Evolutionary conservation across 2,113 vertebrate species (phyloP).

Genomic region (Sander vitreus): DNA sequence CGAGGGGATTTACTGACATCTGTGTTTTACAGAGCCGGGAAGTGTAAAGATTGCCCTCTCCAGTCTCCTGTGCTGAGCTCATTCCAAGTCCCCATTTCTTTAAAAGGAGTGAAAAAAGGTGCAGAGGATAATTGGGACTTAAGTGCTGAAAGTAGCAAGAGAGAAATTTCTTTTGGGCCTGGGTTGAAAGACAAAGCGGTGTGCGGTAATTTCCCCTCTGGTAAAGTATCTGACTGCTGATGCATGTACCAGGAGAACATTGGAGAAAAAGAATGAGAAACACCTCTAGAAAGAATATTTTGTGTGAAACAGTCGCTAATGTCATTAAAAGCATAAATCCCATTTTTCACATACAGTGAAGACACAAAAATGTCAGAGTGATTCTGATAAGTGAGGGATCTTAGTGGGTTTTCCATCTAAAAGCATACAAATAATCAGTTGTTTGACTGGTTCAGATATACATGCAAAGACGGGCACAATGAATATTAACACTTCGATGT

Average conservation of each 20-base stretch:
- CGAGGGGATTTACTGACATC: slow-evolving; percentile 38
- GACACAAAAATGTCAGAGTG: neutral
- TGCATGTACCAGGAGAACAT: slow-evolving; percentile 2
- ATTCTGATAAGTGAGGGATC: slow-evolving; percentile 3
- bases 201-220: slow-evolving; percentile 48
- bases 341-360: neutral
- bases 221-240: slow-evolving; percentile 13
- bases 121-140: slow-evolving; percentile 17
- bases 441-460: slow-evolving; percentile 1
- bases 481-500: too few species aligned
- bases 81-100: slow-evolving; percentile 20
- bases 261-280: slow-evolving; percentile 9
- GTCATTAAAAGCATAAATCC: neutral
- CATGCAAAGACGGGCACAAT: neutral
- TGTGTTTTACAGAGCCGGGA: slow-evolving; percentile 54
- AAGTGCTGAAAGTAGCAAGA: slow-evolving; percentile 28
- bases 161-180: slow-evolving; percentile 43
- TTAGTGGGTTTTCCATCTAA: slow-evolving; percentile 1
- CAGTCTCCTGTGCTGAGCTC: slow-evolving; percentile 29
- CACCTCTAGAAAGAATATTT: neutral
- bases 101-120: slow-evolving; percentile 26
- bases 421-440: neutral
- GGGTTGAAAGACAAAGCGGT: slow-evolving; percentile 37
- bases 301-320: neutral
- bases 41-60: slow-evolving; percentile 38